Conservation (phyloP, 2,113 vertebrate species). For the Trinectes maculatus region DNA sequence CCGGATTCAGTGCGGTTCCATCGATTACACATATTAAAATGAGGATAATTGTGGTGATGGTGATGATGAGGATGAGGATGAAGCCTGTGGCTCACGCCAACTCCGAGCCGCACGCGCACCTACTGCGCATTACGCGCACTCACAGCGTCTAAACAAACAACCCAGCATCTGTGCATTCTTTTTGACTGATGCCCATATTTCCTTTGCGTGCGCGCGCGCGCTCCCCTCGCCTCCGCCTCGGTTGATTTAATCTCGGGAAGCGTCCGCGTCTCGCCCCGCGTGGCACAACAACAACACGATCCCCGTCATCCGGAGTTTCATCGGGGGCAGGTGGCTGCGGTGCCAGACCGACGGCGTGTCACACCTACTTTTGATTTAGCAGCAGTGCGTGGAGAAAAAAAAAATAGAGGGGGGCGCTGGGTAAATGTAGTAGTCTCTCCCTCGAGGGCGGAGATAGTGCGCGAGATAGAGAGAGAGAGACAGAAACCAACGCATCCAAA, state of each 20-base stretch:
- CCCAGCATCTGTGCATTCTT: too few relatives aligned
- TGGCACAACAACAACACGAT: slow-evolving; percentile 36
- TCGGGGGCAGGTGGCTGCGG: slow-evolving; percentile 6
- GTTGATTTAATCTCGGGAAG: slow-evolving; percentile 43
- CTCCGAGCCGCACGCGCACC: slow-evolving; percentile 34
- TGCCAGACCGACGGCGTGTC: slow-evolving; percentile 33
- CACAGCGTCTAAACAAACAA: slow-evolving; percentile 33
- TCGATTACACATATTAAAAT: slow-evolving; percentile 24
- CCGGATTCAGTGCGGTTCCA: too few relatives aligned
- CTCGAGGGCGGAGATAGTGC: slow-evolving; percentile 71
- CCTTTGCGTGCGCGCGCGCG: slow-evolving; percentile 8
- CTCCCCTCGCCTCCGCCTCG: slow-evolving; percentile 20
- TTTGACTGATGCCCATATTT: slow-evolving; percentile 33
- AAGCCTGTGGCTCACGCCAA: slow-evolving; percentile 45
- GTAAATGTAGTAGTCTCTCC: slow-evolving; percentile 59
- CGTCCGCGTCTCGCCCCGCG: slow-evolving; percentile 48
- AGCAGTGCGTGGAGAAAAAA: slow-evolving; percentile 27
- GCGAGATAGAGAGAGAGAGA: slow-evolving; percentile 56
- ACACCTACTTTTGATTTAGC: slow-evolving; percentile 47
- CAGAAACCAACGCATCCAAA: slow-evolving; percentile 64
- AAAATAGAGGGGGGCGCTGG: slow-evolving; percentile 55
- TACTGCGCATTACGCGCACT: slow-evolving; percentile 43
- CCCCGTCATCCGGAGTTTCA: slow-evolving; percentile 54
- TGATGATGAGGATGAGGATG: too few relatives aligned
- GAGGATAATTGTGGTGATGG: slow-evolving; percentile 14